Percentiles rank a stretch among this genome's conserved stretches.
Conservation (phyloP, 2,888 invertebrate genomes). For the Chamaedrilus cognettii region DNA sequence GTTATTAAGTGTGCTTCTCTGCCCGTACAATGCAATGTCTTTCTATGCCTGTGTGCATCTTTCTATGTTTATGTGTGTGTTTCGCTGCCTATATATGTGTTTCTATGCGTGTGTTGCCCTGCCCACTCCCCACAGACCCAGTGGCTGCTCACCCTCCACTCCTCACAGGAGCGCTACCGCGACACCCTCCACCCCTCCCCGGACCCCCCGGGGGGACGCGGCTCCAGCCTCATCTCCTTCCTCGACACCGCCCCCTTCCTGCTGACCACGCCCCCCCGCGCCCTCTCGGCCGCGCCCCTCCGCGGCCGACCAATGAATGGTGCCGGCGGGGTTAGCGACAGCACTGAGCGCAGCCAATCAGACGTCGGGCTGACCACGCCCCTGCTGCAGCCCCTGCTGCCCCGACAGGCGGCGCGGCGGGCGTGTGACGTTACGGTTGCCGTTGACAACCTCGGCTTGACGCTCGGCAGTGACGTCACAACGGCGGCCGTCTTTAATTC, state of each 20-base stretch:
- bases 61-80: too few relatives aligned
- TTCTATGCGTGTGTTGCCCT: too few relatives aligned
- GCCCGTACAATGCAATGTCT: too few relatives aligned
- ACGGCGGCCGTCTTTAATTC: neutral
- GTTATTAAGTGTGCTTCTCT: too few relatives aligned
- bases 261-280: neutral
- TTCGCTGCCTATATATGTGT: too few relatives aligned
- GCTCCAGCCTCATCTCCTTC: slow-evolving; percentile 7
- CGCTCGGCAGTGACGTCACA: slow-evolving; percentile 1
- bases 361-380: slow-evolving; percentile 4
- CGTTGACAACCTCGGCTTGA: too few relatives aligned
- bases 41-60: too few relatives aligned
- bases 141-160: slow-evolving; percentile 62
- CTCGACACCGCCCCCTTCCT: slow-evolving; percentile 8
- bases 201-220: neutral
- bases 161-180: slow-evolving; percentile 62
- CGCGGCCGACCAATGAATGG: neutral
- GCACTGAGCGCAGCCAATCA: slow-evolving; percentile 3
- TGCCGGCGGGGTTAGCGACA: neutral
- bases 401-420: neutral
- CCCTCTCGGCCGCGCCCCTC: neutral
- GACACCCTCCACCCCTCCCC: slow-evolving; percentile 3
- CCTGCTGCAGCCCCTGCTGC: neutral
- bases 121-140: slow-evolving; percentile 60
- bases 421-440: neutral